Evolutionary conservation across 1,140 invertebrate genomes (phyloP).

Genomic region (Bombus superbus): DNA sequence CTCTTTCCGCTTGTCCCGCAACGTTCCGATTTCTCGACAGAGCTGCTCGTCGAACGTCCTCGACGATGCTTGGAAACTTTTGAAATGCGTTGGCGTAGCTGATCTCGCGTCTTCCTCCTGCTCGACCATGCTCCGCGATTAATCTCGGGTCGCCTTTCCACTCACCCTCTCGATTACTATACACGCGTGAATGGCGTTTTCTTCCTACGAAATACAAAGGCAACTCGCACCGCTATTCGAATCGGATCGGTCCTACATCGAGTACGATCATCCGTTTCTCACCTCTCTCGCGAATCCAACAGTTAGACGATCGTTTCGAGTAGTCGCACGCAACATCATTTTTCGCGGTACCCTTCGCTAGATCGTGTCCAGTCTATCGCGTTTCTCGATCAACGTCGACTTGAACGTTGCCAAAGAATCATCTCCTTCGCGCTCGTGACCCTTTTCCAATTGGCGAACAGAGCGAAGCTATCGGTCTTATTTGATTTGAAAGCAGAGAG

Average conservation of each 20-base stretch:
- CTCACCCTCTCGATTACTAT: not conserved
- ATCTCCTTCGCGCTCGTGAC: too few species aligned
- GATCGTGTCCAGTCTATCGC: too few species aligned
- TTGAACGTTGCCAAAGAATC: too few species aligned
- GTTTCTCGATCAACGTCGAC: too few species aligned
- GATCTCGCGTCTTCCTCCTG: not conserved
- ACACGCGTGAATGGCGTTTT: not conserved
- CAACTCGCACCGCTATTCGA: not conserved
- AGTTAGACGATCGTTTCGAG: not conserved
- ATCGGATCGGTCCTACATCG: not conserved
- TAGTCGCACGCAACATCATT: not conserved
- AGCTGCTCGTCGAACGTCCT: too few species aligned
- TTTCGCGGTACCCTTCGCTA: not conserved
- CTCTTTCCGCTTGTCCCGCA: too few species aligned
- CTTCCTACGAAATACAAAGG: not conserved
- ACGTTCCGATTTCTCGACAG: too few species aligned
- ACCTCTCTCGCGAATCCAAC: not conserved
- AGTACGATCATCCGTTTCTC: not conserved
- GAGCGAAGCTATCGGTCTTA: not conserved
- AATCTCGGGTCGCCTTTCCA: not conserved
- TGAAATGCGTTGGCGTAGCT: not conserved
- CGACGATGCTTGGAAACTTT: not conserved
- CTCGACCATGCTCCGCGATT: slow-evolving; percentile 14
- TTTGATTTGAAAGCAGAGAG: not conserved
- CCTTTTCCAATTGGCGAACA: too few species aligned